Evolutionary conservation across 2,797 vertebrate species (phyloP), one percentile per base, ranked within the genome.

Genomic region (Dromococcyx pavoninus): DNA sequence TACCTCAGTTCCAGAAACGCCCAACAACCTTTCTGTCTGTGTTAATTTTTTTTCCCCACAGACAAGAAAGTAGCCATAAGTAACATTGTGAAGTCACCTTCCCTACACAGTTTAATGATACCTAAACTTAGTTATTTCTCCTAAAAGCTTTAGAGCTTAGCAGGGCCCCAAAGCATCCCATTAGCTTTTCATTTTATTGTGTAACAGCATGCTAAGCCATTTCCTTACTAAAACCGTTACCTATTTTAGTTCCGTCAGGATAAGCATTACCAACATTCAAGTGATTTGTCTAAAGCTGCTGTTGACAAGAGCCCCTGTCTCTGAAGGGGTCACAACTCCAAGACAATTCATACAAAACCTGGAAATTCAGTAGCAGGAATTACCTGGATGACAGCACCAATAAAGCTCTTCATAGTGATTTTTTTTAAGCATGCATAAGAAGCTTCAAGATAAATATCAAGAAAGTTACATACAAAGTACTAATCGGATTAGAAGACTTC

Each of bases 391-490:
- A 15, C n/a, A 85, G 25, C 16, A 66, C 10, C 6, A 22, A 7
- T 27, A 50, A 17, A 51, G 30, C 21, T 43, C 32, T 51, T 66
- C 11, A 17, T 4, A 50, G 5, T 28, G 3, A 2, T 6, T 84
- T 89, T 89, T 17, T 15, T 15, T 4, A 18, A 53, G 14, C 2
- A 37, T 5, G 0, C 1, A 1, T 30, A 9, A 24, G 10, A 22
- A 75, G 4, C 2, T 69, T 78, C 12, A 37, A 84, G 11, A 54
- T 15, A 69, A 78, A 24, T 2, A 65, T 14, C 37, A 22, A 62
- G 14, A 67, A 54, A 56, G 2, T 32, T 37, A 48, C 0, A 0
- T 32, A 22, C 5, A 44, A 21, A 24, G 3, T 4, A 27, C 13
- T 53, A 56, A 37, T 30, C 17, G 57, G 2, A 46, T 54, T 21